A percentile compares a stretch with the other conserved stretches of the same genome.
Evolutionary conservation across 2,113 vertebrate species (phyloP).

Genomic region (Corythornis cristatus): DNA sequence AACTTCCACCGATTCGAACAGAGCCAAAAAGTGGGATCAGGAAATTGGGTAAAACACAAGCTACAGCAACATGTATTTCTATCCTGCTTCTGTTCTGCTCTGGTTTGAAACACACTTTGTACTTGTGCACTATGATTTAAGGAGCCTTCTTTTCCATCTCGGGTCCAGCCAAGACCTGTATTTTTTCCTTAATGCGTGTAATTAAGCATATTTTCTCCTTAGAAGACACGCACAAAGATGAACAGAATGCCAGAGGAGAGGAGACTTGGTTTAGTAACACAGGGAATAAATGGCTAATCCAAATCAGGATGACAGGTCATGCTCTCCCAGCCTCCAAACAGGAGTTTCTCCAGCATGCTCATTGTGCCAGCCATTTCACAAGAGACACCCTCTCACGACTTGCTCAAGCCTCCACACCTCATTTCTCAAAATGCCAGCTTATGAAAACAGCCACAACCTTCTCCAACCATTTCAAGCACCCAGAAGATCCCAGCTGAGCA

Average conservation of each 20-base stretch:
- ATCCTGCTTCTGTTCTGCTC: neutral
- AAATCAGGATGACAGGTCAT: constrained; percentile 47
- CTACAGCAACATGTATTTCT: neutral
- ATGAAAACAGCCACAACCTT: neutral
- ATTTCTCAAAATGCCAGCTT: neutral
- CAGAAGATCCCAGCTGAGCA: neutral
- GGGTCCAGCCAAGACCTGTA: neutral
- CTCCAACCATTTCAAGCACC: neutral
- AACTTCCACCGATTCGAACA: neutral
- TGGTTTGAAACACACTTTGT: neutral
- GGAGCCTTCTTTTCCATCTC: neutral
- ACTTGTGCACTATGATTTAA: neutral
- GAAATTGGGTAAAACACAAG: neutral
- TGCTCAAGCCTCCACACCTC: constrained; percentile 14
- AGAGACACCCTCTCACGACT: neutral
- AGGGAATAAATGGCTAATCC: constrained; percentile 37
- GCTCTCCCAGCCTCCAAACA: constrained; percentile 1
- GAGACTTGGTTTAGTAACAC: constrained; percentile 13
- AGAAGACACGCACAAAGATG: neutral
- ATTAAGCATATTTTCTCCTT: neutral
- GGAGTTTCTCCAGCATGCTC: neutral
- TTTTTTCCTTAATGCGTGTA: neutral
- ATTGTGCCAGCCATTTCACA: constrained; percentile 51
- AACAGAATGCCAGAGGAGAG: neutral
- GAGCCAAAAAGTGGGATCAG: neutral